Evolutionary conservation across 2,888 invertebrate species (phyloP), one percentile per base, ranked within the genome.

Genomic region (Caenorhabditis uteleia): DNA sequence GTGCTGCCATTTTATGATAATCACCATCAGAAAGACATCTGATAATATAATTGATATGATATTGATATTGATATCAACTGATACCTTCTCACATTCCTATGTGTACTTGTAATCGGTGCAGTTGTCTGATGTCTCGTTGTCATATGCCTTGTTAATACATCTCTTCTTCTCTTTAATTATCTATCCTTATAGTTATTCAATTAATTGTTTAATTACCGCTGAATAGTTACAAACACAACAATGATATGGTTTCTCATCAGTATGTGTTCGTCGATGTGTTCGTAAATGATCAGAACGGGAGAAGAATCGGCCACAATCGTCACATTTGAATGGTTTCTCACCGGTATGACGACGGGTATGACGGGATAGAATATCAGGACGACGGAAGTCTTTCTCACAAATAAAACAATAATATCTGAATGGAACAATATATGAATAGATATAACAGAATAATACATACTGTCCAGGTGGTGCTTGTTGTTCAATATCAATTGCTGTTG

Each of bases 121-220:
- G 60, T 69, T 3, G 72, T 45, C 39, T 78, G 77, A 59, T 80
- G 80, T 10, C 79, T 53, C 6, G 80, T 80, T n/a, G 66, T 60
- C 78, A 80, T 79, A 58, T 80, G 80, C 23, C 80, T 74, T 7
- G 79, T 80, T 16, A 80, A 60, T 12, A 80, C 80, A 43, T 80
- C 80, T 23, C 80, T 67, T 10, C 80, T 68, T 23, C 80, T 64
- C 79, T 80, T 61, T 36, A 61, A 51, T 8, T 10, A 18, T 10
- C 1, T 1, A 43, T 8, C 6, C 14, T 10, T 18, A 10, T 23
- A 42, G 39, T 1, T 26, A 25, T 26, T 44, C 20, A 21, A 21
- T 2, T 5, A 38, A 26, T 2, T 31, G 8, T 21, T 7, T 12
- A 58, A 75, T 69, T 39, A 80, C 80, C 51, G 80, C 80, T 5